phyloP scores from a whole-genome alignment of 2,888 invertebrate genomes.

The Atrina japonica region DNA sequence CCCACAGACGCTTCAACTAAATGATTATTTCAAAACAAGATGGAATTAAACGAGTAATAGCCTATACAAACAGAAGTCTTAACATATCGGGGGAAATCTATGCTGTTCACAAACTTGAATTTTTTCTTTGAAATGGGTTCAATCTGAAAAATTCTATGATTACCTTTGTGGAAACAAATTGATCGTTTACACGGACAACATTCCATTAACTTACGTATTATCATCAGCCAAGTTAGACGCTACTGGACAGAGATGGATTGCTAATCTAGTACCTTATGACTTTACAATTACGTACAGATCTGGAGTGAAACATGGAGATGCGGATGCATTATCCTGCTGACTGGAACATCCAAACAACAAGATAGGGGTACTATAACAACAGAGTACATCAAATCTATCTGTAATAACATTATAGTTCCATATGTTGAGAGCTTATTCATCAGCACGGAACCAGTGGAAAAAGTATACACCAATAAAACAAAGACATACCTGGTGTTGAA shows the following conservation, averaged over 20 bases:
- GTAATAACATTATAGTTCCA: no score
- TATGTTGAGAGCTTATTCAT: no score
- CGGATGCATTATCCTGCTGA: background rate
- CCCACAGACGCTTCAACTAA: conserved; percentile 5
- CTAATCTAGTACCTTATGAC: background rate
- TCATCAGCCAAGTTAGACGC: no score
- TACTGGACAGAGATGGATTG: background rate
- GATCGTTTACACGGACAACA: no score
- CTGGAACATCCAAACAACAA: no score
- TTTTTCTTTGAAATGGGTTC: background rate
- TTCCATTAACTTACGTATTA: background rate
- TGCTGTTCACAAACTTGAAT: no score
- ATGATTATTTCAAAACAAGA: conserved; percentile 9
- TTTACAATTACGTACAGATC: background rate
- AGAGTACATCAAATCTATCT: background rate
- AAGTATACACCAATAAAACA: no score
- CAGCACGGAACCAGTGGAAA: no score
- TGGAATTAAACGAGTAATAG: background rate
- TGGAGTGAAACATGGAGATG: background rate
- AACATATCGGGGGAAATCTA: no score
- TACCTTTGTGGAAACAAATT: background rate
- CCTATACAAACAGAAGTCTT: no score
- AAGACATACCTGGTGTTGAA: conserved; percentile 1
- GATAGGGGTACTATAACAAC: background rate
- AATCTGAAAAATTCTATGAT: background rate